These are phyloP conservation scores for Zhengitettix transpicula DNA, from an alignment of 2,888 invertebrate species.

Conservation along the genomic window DNA sequence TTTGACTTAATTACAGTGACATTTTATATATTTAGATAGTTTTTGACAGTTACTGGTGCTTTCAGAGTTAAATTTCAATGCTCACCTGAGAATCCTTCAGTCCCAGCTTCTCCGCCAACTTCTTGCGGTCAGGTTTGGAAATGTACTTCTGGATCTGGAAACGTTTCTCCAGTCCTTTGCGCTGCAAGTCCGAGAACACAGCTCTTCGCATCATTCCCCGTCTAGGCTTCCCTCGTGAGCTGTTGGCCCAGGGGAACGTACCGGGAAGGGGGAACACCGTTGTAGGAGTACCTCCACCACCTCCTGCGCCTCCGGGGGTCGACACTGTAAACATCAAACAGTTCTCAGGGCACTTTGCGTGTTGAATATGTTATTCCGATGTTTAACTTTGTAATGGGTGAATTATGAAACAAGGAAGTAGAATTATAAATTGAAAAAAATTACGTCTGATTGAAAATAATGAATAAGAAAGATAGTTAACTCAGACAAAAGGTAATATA, in stretches of 20 bases:
- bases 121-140: conserved; percentile 95
- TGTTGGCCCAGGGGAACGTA: conserved; percentile 79
- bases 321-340: conserved; percentile 4
- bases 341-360: background rate
- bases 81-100: conserved; percentile 93
- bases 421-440: no score
- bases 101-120: conserved; percentile 87
- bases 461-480: no score
- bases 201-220: conserved; percentile 94
- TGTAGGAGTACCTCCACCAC: conserved; percentile 16
- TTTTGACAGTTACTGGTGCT: background rate
- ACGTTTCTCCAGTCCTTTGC: conserved; percentile 87
- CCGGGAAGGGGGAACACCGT: conserved; percentile 28
- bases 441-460: no score
- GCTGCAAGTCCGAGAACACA: conserved; percentile 89
- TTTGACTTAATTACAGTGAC: no score
- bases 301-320: conserved; percentile 16
- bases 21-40: no score
- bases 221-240: conserved; percentile 80
- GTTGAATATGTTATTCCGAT: background rate
- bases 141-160: conserved; percentile 98
- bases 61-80: background rate
- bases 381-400: no score
- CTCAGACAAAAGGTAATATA: no score
- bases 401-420: no score